Base-by-base conservation (phyloP, 2,888 invertebrate genomes). In the Erannis defoliaria region DNA sequence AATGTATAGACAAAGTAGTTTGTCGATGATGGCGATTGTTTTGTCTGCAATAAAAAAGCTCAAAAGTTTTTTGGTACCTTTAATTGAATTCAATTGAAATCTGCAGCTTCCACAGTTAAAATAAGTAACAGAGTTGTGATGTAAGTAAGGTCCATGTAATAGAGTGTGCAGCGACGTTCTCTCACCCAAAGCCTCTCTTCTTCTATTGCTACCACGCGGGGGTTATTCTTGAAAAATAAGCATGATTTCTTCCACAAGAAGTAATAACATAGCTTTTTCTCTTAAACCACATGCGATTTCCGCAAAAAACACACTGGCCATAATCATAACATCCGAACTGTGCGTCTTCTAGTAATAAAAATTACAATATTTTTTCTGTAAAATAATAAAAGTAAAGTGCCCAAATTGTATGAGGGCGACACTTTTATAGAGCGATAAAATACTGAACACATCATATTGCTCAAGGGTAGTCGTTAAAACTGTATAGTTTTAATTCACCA, bases 351-450 rank as follows among this genome's bases (percentile, higher is more conserved):
- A 72, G 77, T 72, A 73, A 82, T 85, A 86, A 88, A 88, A 87
- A 79, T 78, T 76, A 80, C 85, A 82, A 84, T 86, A 85, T 84
- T 81, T 83, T 76, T 76, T 57, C 66, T 70, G 73, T 75, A 73
- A 6, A 67, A 76, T 76, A 78, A 84, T 82, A 85, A 84, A 82
- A 80, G 74, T 60, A 72, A 74, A 74, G 73, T 48, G 75, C 73
- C 74, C 72, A 81, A 86, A 88, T 83, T 87, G 81, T 82, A 82
- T 80, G 78, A 79, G 77, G 75, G 78, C 64, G 83, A 86, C 82
- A 80, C 73, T 88, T 88, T 89, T 86, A 88, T 86, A 72, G 75
- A 66, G 73, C 78, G 70, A 83, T 89, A 84, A 88, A 88, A 84
- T 85, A 86, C 81, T 72, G 62, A 64, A 64, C 64, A 73, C 71